A percentile compares a stretch with the other conserved stretches of the same genome.
phyloP scores from a whole-genome alignment of 2,888 invertebrate species.

The Gerris lacustris region DNA sequence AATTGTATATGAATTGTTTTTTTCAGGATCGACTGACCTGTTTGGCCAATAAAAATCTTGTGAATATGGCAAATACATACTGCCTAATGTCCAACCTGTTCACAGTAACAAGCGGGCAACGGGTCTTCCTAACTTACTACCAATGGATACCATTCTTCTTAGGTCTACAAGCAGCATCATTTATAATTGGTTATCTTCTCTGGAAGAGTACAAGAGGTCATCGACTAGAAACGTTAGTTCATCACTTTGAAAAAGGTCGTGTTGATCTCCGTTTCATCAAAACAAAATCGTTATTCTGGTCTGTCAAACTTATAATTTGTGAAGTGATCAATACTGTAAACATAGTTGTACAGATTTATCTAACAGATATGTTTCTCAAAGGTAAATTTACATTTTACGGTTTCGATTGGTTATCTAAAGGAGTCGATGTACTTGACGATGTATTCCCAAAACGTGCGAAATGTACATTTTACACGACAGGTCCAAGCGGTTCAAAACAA shows the following conservation, averaged over 20 bases:
- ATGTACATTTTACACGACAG: neutral
- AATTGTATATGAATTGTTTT: too few relatives aligned
- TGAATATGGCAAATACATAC: neutral
- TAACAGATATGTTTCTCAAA: neutral
- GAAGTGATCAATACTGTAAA: neutral
- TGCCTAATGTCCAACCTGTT: neutral
- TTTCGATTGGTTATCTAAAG: neutral
- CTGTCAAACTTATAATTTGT: neutral
- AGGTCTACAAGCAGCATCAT: neutral
- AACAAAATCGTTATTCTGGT: neutral
- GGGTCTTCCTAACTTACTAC: neutral
- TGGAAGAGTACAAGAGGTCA: neutral
- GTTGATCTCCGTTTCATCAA: neutral
- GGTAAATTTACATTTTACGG: neutral
- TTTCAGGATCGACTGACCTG: neutral
- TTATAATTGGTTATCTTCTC: neutral
- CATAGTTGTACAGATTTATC: neutral
- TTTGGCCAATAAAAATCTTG: neutral
- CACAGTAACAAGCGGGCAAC: neutral
- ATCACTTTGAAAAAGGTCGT: neutral
- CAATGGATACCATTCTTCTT: conserved; percentile 1
- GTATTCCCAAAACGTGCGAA: neutral
- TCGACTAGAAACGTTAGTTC: neutral
- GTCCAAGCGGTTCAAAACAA: neutral
- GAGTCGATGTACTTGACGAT: neutral